Base-by-base conservation (phyloP, 2,888 invertebrate species). In the Drosophila bunnanda region DNA sequence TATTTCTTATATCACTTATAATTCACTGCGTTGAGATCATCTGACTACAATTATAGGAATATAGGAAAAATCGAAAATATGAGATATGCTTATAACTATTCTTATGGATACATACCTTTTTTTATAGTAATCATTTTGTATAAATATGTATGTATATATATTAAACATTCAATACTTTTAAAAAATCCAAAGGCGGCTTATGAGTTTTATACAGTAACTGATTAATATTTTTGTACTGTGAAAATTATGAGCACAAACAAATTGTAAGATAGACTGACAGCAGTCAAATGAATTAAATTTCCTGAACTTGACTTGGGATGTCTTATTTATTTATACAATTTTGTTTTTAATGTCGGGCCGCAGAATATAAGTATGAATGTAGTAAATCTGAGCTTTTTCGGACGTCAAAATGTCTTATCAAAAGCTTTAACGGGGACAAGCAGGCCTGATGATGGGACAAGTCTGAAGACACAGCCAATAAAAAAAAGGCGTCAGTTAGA, bases 401-500 rank as follows among this genome's bases (percentile, higher is more conserved):
- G 30, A 30, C 48, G 30, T 48, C 48, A 30, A 48, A 48, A 30
- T 17, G 17, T 30, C 30, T 48, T 48, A 48, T 48, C 48, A 20
- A 13, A 17, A 48, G 30, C 48, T 30, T 48, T 17, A 17, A 8
- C 7, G 30, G 8, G 17, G 48, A 48, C 30, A 17, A 48, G 30
- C 7, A 17, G 17, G 8, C 4, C 4, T 20, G 0, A 48, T 17
- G 13, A 20, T 30, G 28, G 12, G 12, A 17, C 8, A 30, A 17
- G 17, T 30, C 4, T 48, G 5, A 30, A 48, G 17, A 17, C 13
- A 13, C 17, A 30, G 13, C 17, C 48, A 30, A 17, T 12, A 48
- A 48, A 28, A 6, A n/a, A 2, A 30, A 2, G 6, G n/a, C 2
- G 10, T 3, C 17, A 17, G 17, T 12, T 17, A 17, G 48, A 30